A percentile compares a stretch with the other conserved stretches of the same genome.
phyloP scores from a whole-genome alignment of 1,140 invertebrate genomes.

The Phocides pigmalion region DNA sequence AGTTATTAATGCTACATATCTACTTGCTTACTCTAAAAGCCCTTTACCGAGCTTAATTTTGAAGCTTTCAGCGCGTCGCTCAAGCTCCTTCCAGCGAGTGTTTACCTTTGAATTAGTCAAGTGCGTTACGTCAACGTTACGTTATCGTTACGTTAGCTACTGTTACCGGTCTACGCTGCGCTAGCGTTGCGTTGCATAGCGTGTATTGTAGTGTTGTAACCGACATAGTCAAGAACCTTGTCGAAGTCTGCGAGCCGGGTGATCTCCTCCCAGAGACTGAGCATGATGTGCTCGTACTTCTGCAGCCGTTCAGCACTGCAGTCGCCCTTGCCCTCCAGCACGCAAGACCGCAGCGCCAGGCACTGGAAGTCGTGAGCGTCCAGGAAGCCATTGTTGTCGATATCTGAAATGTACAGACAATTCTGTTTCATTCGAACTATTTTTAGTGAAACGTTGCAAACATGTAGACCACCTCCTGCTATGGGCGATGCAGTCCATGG shows the following conservation, averaged over 20 bases:
- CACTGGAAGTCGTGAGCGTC: constrained; percentile 93
- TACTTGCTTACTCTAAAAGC: background rate
- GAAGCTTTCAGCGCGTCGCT: background rate
- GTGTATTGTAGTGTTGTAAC: constrained; percentile 63
- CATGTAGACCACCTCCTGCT: too few species aligned
- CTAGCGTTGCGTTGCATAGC: constrained; percentile 41
- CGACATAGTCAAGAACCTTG: constrained; percentile 87
- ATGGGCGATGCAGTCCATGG: too few species aligned
- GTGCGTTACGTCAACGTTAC: constrained; percentile 7
- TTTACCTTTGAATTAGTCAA: too few species aligned
- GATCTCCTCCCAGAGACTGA: constrained; percentile 93
- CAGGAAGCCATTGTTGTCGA: constrained; percentile 92
- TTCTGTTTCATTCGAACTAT: background rate
- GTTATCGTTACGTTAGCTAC: constrained; percentile 14
- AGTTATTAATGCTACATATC: too few species aligned
- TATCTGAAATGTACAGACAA: constrained; percentile 85
- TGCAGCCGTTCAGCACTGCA: constrained; percentile 88
- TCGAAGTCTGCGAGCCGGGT: constrained; percentile 93
- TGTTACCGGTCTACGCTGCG: constrained; percentile 4
- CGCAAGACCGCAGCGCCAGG: constrained; percentile 90
- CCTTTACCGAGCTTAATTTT: background rate
- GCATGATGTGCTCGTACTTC: constrained; percentile 92
- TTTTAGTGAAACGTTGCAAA: too few species aligned
- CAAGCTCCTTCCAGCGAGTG: background rate
- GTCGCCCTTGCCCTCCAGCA: constrained; percentile 92